These are phyloP conservation scores for Nemapogon koenigi DNA, from an alignment of 2,888 invertebrate species.

Conservation along the genomic window DNA sequence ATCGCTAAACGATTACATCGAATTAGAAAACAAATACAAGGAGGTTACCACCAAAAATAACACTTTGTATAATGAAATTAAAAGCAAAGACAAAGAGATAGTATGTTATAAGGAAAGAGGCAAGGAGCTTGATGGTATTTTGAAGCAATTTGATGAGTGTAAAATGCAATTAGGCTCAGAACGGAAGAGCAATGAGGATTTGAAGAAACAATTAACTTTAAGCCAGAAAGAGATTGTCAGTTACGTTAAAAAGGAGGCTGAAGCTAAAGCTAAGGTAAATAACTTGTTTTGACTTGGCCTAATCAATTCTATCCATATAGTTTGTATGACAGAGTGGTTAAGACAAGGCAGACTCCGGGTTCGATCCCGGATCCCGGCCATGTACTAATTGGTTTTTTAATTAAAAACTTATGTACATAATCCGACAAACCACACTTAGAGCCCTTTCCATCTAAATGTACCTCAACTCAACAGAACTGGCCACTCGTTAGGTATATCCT, in stretches of 20 bases:
- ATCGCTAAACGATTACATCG: constrained; percentile 56
- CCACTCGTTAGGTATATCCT: no score
- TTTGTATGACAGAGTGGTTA: no score
- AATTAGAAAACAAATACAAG: constrained; percentile 48
- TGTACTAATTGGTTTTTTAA: no score
- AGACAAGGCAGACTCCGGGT: no score
- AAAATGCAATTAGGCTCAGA: constrained; percentile 39
- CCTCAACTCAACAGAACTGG: no score
- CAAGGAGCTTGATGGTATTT: constrained; percentile 31
- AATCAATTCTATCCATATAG: no score
- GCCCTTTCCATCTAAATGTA: no score
- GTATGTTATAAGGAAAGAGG: constrained; percentile 41
- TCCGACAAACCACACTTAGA: no score
- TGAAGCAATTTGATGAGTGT: constrained; percentile 32
- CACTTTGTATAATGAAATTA: constrained; percentile 30
- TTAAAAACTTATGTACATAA: no score
- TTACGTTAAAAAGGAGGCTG: constrained; percentile 39
- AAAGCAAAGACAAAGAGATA: constrained; percentile 50
- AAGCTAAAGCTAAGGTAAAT: constrained; percentile 48
- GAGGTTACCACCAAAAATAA: constrained; percentile 28
- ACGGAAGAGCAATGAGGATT: constrained; percentile 36
- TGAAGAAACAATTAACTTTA: constrained; percentile 30
- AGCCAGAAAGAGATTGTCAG: constrained; percentile 38
- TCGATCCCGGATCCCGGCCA: no score
- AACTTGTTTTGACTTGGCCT: no score